phyloP scores from a whole-genome alignment of 2,888 invertebrate species.

The Stomorhina lunata region DNA sequence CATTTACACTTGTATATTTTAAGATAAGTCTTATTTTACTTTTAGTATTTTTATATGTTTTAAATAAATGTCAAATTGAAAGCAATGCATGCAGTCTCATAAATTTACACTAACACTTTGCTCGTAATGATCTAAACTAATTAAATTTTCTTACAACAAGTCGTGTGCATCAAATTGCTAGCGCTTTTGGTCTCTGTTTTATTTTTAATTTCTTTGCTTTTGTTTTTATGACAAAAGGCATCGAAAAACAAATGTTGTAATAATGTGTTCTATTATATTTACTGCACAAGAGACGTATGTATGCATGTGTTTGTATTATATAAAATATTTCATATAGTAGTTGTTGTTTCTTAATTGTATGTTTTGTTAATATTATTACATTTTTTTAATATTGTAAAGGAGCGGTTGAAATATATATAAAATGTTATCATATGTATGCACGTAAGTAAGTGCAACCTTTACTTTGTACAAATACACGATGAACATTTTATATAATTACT shows the following conservation, averaged over 20 bases:
- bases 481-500: conserved; percentile 60
- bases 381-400: background rate
- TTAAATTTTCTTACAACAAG: conserved; percentile 14
- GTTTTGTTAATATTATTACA: conserved; percentile 51
- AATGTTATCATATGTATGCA: background rate
- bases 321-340: background rate
- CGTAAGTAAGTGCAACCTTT: no score
- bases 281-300: background rate
- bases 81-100: background rate
- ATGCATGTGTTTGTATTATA: background rate
- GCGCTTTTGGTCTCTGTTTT: conserved; percentile 8
- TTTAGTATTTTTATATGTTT: no score
- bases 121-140: conserved; percentile 42
- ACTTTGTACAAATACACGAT: conserved; percentile 30
- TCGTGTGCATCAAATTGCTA: conserved; percentile 10
- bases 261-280: background rate
- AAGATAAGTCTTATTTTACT: no score
- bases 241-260: conserved; percentile 8
- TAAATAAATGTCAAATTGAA: no score
- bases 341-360: conserved; percentile 22
- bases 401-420: background rate
- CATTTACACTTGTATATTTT: no score
- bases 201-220: background rate
- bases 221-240: background rate
- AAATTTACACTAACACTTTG: background rate